A percentile compares a stretch with the other conserved stretches of the same genome.
Evolutionary conservation across 2,888 invertebrate species (phyloP).

Genomic region (Melanostoma mellinum): DNA sequence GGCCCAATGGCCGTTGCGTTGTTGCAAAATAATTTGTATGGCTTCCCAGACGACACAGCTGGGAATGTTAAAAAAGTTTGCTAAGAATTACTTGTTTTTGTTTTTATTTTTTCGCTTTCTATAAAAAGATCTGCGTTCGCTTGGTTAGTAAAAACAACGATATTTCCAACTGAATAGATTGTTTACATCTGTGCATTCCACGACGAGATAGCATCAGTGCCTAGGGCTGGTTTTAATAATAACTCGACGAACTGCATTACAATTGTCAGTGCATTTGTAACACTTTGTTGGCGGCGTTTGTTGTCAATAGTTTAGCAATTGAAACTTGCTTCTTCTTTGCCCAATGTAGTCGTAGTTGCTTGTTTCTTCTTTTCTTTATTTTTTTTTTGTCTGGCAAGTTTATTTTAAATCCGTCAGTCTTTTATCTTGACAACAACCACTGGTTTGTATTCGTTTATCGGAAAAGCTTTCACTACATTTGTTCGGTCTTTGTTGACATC

Average conservation of each 20-base stretch:
- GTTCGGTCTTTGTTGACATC: neutral
- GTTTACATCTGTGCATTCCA: slow-evolving; percentile 12
- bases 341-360: too few relatives aligned
- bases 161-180: neutral
- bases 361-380: neutral
- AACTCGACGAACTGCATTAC: slow-evolving; percentile 18
- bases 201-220: slow-evolving; percentile 18
- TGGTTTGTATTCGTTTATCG: slow-evolving; percentile 4
- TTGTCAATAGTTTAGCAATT: slow-evolving; percentile 13
- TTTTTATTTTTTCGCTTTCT: slow-evolving; percentile 17
- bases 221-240: neutral
- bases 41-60: slow-evolving; percentile 9
- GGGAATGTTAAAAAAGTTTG: slow-evolving; percentile 5
- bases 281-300: slow-evolving; percentile 26
- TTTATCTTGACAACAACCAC: neutral
- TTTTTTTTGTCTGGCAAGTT: neutral
- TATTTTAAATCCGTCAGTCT: neutral
- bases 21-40: slow-evolving; percentile 22
- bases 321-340: slow-evolving; percentile 2
- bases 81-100: neutral
- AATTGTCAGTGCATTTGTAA: slow-evolving; percentile 26
- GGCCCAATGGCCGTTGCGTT: slow-evolving; percentile 22
- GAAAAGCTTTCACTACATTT: neutral
- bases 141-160: neutral
- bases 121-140: neutral